Base-by-base conservation (phyloP, 2,113 vertebrate genomes). In the Bubo scandiacus region DNA sequence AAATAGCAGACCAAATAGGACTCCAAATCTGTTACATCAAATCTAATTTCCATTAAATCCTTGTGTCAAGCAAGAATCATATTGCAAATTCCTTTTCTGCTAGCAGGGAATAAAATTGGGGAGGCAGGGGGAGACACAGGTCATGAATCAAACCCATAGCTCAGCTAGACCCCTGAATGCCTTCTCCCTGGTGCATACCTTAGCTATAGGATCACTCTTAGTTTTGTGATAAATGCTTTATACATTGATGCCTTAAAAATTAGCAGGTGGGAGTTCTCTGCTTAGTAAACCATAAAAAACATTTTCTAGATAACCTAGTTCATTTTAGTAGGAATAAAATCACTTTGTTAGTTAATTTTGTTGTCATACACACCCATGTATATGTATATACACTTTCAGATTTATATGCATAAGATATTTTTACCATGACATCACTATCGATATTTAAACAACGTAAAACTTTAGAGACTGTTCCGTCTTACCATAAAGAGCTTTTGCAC, bases 401-500 rank as follows among this genome's bases (percentile, higher is more conserved):
- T 68, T 52, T 68, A 30, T 8, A 32, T 3, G 9, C 17, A 12
- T 32, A 63, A 84, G 89, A 63, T 45, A 75, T 38, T 87, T 47
- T 49, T 54, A 75, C 49, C 57, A 38, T 3, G 7, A 80, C 67
- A 73, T 54, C 43, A 62, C 26, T 42, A 45, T 27, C 6, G 49
- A 14, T 43, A 22, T 61, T 92, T 68, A 92, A 88, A 73, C 17
- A 55, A 58, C 22, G 81, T 7, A 75, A 70, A 57, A 57, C 34
- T 83, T 59, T 36, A 78, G 47, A 45, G 26, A 49, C 19, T 58
- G 70, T 57, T 38, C 6, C 6, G 10, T 6, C 98, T 87, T 98
- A 98, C 98, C 98, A 65, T 98, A 98, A 65, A 98, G 97, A 90
- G 98, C 98, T 95, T 98, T 98, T 49, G 98, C 98, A 70, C 97